Evolutionary conservation across 2,113 vertebrate species (phyloP), one percentile per base, ranked within the genome.

Genomic region (Heterotilapia buettikoferi): DNA sequence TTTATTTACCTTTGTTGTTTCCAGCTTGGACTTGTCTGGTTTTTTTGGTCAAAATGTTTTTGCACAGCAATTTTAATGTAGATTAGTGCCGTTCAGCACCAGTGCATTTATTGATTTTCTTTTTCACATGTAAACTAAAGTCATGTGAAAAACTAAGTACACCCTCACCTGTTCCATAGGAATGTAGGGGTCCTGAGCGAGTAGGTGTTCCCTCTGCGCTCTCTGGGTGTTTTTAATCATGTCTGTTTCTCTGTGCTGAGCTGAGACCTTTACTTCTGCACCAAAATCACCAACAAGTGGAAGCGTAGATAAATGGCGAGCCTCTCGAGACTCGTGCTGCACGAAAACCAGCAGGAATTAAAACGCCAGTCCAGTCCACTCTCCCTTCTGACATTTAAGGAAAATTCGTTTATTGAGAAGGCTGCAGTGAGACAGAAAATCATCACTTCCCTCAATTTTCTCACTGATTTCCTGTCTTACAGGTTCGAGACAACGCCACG

Each of bases 401-500:
- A 19, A 61, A 45, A 43, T 43, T 78, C 0, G 29, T 50, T 78
- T 31, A 31, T 50, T 76, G 24, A 50, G 43, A 50, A 31, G 0
- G 3, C 10, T 78, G 6, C 71, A 50, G 71, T 50, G 71, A 78
- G 50, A 6, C 18, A 26, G 45, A 13, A 18, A 54, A 21, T 78
- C n/a, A 56, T 19, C 53, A 63, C 61, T 45, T 47, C 3, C 84
- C 45, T n/a, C 10, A 3, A 19, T 31, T 43, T 31, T 18, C 29
- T 73, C 14, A 16, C 36, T 1, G 6, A 5, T 88, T 78, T 80
- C 12, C 10, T 76, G 83, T 95, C 90, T 29, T 92, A 26, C 95
- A 99, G 98, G 98, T 99, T 53, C 96, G 98, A 66, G 98, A 99
- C 12, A 97, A 98, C 84, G 98, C 98, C 93, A 98, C 98, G 0